These are phyloP conservation scores for Drosophila prostipennis DNA, from an alignment of 2,888 invertebrate species.

Conservation along the genomic window DNA sequence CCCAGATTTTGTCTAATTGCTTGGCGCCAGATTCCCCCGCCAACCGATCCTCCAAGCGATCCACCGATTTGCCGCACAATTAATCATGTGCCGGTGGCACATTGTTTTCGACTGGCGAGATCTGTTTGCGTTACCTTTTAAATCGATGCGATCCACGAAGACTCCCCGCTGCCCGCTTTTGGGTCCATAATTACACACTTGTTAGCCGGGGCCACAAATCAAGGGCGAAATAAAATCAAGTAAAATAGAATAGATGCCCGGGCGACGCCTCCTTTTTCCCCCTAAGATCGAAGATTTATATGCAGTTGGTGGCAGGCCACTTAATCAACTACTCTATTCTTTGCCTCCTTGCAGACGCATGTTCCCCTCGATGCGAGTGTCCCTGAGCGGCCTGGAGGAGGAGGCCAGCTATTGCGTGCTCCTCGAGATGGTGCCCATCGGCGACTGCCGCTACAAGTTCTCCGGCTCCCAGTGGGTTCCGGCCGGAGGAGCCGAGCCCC, in stretches of 20 bases:
- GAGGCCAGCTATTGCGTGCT: constrained; percentile 92
- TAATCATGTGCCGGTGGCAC: constrained; percentile 58
- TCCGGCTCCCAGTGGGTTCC: constrained; percentile 93
- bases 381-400: constrained; percentile 91
- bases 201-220: constrained; percentile 81
- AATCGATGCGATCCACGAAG: constrained; percentile 56
- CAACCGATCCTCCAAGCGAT: not conserved
- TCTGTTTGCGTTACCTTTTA: constrained; percentile 74
- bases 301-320: constrained; percentile 41
- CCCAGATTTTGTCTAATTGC: constrained; percentile 68
- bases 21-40: constrained; percentile 65
- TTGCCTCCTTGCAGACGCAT: constrained; percentile 88
- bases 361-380: constrained; percentile 94
- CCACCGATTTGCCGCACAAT: constrained; percentile 52
- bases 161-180: constrained; percentile 38
- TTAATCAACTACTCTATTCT: constrained; percentile 61
- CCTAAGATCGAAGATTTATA: constrained; percentile 80
- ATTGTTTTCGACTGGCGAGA: constrained; percentile 35
- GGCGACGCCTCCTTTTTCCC: constrained; percentile 65
- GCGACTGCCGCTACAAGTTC: constrained; percentile 92
- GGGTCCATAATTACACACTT: constrained; percentile 80
- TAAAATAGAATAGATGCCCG: constrained; percentile 41
- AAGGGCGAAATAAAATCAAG: constrained; percentile 36
- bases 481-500: constrained; percentile 94
- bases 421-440: constrained; percentile 91